phyloP scores from a whole-genome alignment of 2,888 invertebrate genomes.

The Sphecodes monilicornis region DNA sequence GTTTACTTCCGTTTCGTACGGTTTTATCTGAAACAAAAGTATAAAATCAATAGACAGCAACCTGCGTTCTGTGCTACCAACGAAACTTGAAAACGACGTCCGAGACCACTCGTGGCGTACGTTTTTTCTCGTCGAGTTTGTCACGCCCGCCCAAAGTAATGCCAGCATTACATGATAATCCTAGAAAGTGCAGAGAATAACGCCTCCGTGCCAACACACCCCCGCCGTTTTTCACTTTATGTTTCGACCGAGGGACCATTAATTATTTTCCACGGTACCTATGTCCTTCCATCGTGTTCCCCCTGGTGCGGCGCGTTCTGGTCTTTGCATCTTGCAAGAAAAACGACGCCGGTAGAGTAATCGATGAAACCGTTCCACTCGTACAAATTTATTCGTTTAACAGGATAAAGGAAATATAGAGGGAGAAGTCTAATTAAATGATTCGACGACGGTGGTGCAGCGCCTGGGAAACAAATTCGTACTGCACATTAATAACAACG shows the following conservation, averaged over 20 bases:
- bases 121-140: constrained; percentile 20
- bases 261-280: constrained; percentile 29
- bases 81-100: too few relatives aligned
- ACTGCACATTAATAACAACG: neutral
- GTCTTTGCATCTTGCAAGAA: neutral
- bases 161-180: constrained; percentile 18
- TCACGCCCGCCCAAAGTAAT: constrained; percentile 39
- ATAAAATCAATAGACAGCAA: neutral
- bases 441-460: neutral
- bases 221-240: constrained; percentile 29
- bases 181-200: constrained; percentile 1
- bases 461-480: neutral
- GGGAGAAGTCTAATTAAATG: neutral
- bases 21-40: neutral
- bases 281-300: neutral
- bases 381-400: neutral
- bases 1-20: neutral
- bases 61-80: neutral
- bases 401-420: neutral
- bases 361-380: neutral
- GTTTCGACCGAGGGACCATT: neutral
- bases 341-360: too few relatives aligned
- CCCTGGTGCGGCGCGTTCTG: neutral
- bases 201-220: constrained; percentile 4
- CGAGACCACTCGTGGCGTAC: constrained; percentile 26